A percentile compares a stretch with the other conserved stretches of the same genome.
These are phyloP conservation scores for Miniopterus natalensis DNA, from an alignment of 2,113 vertebrate genomes.

Conservation along the genomic window DNA sequence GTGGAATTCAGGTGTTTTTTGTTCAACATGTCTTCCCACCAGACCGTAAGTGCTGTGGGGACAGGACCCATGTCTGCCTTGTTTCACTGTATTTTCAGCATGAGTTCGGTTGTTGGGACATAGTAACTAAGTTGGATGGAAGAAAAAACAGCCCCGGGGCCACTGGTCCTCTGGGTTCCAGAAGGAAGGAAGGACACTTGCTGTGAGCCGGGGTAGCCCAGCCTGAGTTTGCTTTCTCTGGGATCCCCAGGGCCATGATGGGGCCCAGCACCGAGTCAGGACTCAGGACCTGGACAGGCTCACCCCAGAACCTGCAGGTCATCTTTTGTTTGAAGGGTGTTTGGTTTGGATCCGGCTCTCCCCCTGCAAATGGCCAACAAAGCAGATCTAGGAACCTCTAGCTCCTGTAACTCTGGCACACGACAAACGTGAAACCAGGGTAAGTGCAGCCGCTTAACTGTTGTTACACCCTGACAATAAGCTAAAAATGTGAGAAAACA, in stretches of 20 bases:
- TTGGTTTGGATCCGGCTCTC: not conserved
- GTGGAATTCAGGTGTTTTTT: not conserved
- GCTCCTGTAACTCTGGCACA: not conserved
- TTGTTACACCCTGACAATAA: constrained; percentile 85
- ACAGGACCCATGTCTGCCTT: not conserved
- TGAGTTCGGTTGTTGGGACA: not conserved
- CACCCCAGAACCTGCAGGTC: fast-evolving
- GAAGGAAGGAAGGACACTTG: not conserved
- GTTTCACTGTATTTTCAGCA: not conserved
- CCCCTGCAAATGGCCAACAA: not conserved
- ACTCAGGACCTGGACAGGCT: not conserved
- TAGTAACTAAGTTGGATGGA: not conserved
- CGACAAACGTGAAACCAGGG: constrained; percentile 38
- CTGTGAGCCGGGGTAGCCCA: not conserved
- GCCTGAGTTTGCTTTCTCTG: not conserved
- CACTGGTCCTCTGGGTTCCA: not conserved
- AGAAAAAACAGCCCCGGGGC: not conserved
- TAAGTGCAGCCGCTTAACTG: constrained; percentile 80
- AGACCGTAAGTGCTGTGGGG: no score
- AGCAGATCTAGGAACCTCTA: constrained; percentile 43
- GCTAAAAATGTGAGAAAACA: constrained; percentile 87
- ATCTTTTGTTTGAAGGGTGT: constrained; percentile 32
- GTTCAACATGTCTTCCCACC: not conserved
- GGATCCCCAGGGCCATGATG: not conserved
- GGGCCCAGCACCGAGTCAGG: not conserved